Base-by-base conservation (phyloP, 2,888 invertebrate species). In the Lasioglossum zephyrum region DNA sequence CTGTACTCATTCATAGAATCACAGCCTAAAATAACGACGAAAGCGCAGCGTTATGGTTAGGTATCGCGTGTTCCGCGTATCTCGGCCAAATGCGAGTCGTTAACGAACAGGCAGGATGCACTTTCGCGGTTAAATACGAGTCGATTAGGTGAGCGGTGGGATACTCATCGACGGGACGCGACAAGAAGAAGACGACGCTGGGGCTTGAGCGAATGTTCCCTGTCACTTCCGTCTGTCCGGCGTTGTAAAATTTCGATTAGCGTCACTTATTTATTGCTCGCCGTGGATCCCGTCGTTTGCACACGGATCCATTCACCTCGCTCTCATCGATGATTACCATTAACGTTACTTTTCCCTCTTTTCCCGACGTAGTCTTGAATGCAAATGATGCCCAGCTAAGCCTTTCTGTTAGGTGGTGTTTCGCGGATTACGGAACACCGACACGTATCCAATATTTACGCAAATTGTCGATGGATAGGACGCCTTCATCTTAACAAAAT, bases 91-190 rank as follows among this genome's bases (percentile, higher is more conserved):
- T 2, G 36, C 9, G 66, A 22, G 41, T 53, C 73, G 73, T 80
- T 77, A 80, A 80, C 76, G 73, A 39, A 18, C 18, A 36, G 63
- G 44, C 80, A 75, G 72, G 76, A 83, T 66, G 66, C 53, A 73
- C 73, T 73, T 80, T 80, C 66, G 73, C 76, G 76, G 80, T 83
- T 80, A 83, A 77, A 77, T 73, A 66, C 79, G 72, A 75, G 76
- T 41, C 76, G 76, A 83, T 77, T 80, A 79, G 41, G 73, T 22
- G 60, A 44, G n/a, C 57, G 47, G 39, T 36, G 60, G 75, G 75
- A 75, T 79, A 79, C 47, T 49, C 74, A 75, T 79, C 79, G 79
- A 22, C 0, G 6, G 60, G 26, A n/a, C 41, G 22, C 31, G n/a
- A 39, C 47, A 70, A 57, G 69, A 41, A 60, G 76, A 47, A 11